A percentile compares a stretch with the other conserved stretches of the same genome.
Evolutionary conservation across 2,888 invertebrate species (phyloP).

Genomic region (Rhagonycha lutea): DNA sequence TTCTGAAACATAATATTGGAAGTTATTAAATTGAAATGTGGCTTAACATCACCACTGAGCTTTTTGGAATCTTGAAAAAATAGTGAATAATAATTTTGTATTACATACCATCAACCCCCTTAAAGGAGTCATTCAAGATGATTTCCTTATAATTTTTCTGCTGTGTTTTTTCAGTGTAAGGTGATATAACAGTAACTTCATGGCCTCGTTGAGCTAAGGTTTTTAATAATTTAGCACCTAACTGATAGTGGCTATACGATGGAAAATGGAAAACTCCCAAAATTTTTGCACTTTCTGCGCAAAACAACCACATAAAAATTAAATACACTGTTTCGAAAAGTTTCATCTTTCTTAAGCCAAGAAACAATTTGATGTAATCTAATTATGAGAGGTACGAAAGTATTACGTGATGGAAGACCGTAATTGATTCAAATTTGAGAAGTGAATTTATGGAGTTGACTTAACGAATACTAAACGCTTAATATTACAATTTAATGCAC

Average conservation of each 20-base stretch:
- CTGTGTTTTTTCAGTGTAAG: slow-evolving; percentile 39
- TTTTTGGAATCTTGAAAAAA: no score
- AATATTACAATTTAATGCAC: no score
- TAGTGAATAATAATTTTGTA: background rate
- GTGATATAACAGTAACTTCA: slow-evolving; percentile 47
- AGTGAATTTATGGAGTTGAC: no score
- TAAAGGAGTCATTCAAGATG: background rate
- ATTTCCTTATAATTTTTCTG: slow-evolving; percentile 46
- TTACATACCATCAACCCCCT: background rate
- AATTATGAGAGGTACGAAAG: no score
- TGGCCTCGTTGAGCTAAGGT: slow-evolving; percentile 49
- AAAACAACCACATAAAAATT: background rate
- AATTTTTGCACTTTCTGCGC: slow-evolving; percentile 23
- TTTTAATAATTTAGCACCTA: slow-evolving; percentile 36
- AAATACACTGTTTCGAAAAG: background rate
- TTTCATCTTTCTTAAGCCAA: background rate
- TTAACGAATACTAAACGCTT: no score
- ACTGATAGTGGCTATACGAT: slow-evolving; percentile 38
- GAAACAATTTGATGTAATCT: no score
- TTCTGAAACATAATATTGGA: background rate
- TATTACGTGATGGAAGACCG: no score
- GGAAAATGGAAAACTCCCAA: slow-evolving; percentile 40
- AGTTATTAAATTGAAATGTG: no score
- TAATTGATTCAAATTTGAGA: no score
- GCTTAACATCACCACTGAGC: no score